Base-by-base conservation (phyloP, 2,113 vertebrate genomes). In the Barbus barbus region DNA sequence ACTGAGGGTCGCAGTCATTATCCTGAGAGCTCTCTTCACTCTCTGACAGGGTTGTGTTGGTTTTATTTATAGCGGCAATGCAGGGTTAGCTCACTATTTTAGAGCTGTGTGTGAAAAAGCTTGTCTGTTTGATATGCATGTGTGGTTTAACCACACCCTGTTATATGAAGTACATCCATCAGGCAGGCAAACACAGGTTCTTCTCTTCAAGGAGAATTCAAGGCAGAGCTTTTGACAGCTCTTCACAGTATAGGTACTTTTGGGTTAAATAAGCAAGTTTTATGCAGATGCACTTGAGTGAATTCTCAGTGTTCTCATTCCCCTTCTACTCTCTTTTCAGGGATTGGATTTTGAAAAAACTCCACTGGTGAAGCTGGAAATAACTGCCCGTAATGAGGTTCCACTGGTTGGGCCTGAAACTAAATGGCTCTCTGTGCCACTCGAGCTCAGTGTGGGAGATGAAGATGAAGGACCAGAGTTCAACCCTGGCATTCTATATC, bases 381-480 rank as follows among this genome's bases (percentile, higher is more conserved):
- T 97, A 22, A 86, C 89, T 38, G 96, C 94, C 0, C 89, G 93
- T 84, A 97, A 97, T 0, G 95, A 95, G 87, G 94, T 86, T 9
- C 93, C 94, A 1, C 94, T 97, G 22, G 12, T 91, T 56, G 90
- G 93, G 48, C 86, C 82, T 31, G 83, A 87, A 0, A 65, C 89
- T 41, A 81, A 90, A 1, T 94, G 92, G 92, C 91, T 91, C 38
- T 94, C 92, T 16, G 83, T 91, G 84, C 88, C 91, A 14, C 94
- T 97, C 61, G 93, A 91, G 0, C 91, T 97, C 33, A 91, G 84
- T 1, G 86, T 97, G 51, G 83, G 80, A 86, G 88, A 97, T 56
- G 13, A 86, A 4, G 96, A 96, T 14, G 96, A 97, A 89, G 96
- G 96, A 0, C 96, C 96, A 0, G 95, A 95, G 85, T 97, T 96